Evolutionary conservation across 2,113 vertebrate species (phyloP).

Genomic region (Upupa epops): DNA sequence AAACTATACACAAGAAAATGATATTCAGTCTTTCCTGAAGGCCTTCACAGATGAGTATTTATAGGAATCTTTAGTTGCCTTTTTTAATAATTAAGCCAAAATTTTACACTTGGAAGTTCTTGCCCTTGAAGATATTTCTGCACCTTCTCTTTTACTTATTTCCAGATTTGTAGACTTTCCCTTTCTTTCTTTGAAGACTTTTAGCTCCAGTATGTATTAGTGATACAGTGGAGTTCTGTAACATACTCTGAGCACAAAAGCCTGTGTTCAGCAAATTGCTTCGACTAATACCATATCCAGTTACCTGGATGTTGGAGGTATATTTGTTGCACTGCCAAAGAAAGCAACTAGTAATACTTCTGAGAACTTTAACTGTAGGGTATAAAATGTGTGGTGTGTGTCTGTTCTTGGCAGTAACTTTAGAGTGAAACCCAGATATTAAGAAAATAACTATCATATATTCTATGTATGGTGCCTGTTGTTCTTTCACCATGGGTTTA

Average conservation of each 20-base stretch:
- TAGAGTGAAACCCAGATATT: conserved; percentile 44
- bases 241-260: conserved; percentile 63
- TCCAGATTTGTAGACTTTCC: neutral
- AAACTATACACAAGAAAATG: conserved; percentile 8
- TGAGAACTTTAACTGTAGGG: conserved; percentile 67
- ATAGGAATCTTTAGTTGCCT: neutral
- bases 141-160: neutral
- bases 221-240: conserved; percentile 39
- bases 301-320: conserved; percentile 76
- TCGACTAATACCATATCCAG: conserved; percentile 68
- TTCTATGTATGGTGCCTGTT: neutral
- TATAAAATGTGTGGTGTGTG: conserved; percentile 43
- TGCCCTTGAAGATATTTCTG: neutral
- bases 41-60: neutral
- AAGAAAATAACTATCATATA: conserved; percentile 59
- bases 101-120: neutral
- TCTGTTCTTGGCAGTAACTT: conserved; percentile 52
- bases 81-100: neutral
- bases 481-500: neutral
- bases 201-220: conserved; percentile 24
- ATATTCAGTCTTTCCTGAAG: conserved; percentile 27
- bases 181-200: neutral
- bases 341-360: conserved; percentile 73
- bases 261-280: conserved; percentile 74
- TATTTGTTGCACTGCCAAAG: conserved; percentile 72